Conservation (phyloP, 2,888 invertebrate genomes). For the Apomyelois bistriatella region DNA sequence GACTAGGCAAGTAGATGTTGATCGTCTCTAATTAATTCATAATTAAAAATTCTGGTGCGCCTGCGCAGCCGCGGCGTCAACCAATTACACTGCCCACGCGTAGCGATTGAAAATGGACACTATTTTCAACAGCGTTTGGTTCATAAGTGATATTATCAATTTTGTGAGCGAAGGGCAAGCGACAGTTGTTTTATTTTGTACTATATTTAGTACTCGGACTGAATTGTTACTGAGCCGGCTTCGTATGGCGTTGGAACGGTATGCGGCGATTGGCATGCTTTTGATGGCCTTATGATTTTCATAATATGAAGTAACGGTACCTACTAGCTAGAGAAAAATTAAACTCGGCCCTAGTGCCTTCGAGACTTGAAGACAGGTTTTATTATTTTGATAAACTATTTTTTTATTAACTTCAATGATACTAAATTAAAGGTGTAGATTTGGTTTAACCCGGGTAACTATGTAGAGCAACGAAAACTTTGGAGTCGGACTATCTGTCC, state of each 20-base stretch:
- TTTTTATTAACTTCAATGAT: too few relatives aligned
- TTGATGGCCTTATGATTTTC: constrained; percentile 25
- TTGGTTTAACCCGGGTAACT: too few relatives aligned
- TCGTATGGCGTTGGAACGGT: constrained; percentile 42
- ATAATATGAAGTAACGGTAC: neutral
- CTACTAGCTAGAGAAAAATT: neutral
- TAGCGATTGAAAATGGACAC: constrained; percentile 49
- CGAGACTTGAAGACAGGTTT: too few relatives aligned
- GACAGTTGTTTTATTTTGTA: constrained; percentile 79
- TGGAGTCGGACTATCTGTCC: too few relatives aligned
- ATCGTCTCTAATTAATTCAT: constrained; percentile 77
- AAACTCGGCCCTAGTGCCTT: too few relatives aligned
- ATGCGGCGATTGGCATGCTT: constrained; percentile 48
- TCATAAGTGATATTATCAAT: constrained; percentile 49
- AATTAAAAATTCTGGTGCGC: constrained; percentile 79
- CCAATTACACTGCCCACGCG: constrained; percentile 61
- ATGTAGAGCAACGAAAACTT: too few relatives aligned
- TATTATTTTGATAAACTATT: too few relatives aligned
- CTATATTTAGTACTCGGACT: constrained; percentile 76
- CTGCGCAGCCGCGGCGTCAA: constrained; percentile 66
- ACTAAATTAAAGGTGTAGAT: too few relatives aligned
- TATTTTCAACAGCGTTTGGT: constrained; percentile 47
- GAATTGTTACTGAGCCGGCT: constrained; percentile 76
- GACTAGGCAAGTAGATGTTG: constrained; percentile 72
- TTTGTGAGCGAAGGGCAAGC: constrained; percentile 72